A percentile compares a stretch with the other conserved stretches of the same genome.
phyloP scores from a whole-genome alignment of 1,140 invertebrate genomes.

The Acromyrmex echinatior region DNA sequence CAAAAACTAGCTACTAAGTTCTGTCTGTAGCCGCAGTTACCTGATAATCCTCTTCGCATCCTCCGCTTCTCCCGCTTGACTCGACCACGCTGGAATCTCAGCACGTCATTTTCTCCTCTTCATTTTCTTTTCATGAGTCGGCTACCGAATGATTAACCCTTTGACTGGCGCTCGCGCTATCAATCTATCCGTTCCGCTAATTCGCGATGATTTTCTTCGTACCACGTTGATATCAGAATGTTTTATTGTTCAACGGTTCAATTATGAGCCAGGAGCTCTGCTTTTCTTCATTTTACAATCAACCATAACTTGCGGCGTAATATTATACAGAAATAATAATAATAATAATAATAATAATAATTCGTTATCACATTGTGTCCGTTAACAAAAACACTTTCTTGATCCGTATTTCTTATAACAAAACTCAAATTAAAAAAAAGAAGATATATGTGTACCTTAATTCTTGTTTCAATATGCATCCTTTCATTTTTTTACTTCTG shows the following conservation, averaged over 20 bases:
- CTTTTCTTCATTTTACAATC: slow-evolving; percentile 20
- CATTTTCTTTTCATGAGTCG: slow-evolving; percentile 56
- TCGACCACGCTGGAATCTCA: slow-evolving; percentile 37
- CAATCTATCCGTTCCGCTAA: slow-evolving; percentile 58
- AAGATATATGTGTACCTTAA: background rate
- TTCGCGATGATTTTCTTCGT: slow-evolving; percentile 40
- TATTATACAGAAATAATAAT: background rate
- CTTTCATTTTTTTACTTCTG: background rate
- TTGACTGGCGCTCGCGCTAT: slow-evolving; percentile 61
- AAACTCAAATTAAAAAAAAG: background rate
- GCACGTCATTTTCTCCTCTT: slow-evolving; percentile 62
- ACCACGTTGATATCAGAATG: slow-evolving; percentile 22
- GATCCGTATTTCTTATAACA: background rate
- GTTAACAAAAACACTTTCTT: slow-evolving; percentile 7
- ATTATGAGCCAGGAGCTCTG: slow-evolving; percentile 23
- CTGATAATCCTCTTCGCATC: slow-evolving; percentile 22
- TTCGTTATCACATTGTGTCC: background rate
- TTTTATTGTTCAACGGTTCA: slow-evolving; percentile 27
- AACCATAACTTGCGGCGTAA: background rate
- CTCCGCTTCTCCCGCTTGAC: background rate
- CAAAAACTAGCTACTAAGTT: slow-evolving; percentile 83
- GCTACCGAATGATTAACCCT: slow-evolving; percentile 62
- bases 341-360: too few relatives aligned
- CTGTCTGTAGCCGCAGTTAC: slow-evolving; percentile 69
- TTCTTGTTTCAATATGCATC: background rate